These are phyloP conservation scores for Pavo muticus DNA, from an alignment of 2,113 vertebrate species.

Conservation along the genomic window DNA sequence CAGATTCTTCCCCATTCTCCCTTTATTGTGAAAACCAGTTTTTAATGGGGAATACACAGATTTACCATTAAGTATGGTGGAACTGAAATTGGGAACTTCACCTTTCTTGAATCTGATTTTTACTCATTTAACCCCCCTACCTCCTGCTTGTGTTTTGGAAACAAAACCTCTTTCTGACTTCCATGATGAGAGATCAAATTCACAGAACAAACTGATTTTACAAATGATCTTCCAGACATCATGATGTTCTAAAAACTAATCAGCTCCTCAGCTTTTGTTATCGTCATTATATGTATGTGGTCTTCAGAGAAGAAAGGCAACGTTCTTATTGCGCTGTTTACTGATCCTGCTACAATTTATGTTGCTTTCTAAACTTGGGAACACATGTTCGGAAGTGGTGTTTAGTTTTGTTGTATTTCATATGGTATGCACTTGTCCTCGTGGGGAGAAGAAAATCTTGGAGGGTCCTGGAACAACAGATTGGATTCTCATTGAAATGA, in stretches of 20 bases:
- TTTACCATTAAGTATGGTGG: neutral
- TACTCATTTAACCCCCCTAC: neutral
- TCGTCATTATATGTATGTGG: neutral
- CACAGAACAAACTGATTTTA: neutral
- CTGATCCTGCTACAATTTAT: conserved; percentile 35
- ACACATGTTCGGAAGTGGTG: conserved; percentile 20
- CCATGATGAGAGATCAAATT: neutral
- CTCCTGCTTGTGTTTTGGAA: neutral
- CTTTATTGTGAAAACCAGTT: neutral
- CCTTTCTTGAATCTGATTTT: neutral
- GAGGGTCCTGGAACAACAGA: conserved; percentile 18
- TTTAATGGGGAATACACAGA: neutral
- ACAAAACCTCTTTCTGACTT: neutral
- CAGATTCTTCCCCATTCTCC: neutral
- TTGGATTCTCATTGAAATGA: conserved; percentile 21
- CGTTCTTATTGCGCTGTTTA: neutral
- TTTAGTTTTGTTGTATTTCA: conserved; percentile 40
- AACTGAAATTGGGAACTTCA: neutral
- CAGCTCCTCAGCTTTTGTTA: neutral
- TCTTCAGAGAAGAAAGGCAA: conserved; percentile 30
- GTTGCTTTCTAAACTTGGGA: neutral
- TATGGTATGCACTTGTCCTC: conserved; percentile 16
- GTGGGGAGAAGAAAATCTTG: conserved; percentile 23
- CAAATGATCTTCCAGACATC: conserved; percentile 19
- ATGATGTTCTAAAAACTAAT: neutral